phyloP scores from a whole-genome alignment of 2,113 vertebrate species.

The Gymnocephalus cernua region DNA sequence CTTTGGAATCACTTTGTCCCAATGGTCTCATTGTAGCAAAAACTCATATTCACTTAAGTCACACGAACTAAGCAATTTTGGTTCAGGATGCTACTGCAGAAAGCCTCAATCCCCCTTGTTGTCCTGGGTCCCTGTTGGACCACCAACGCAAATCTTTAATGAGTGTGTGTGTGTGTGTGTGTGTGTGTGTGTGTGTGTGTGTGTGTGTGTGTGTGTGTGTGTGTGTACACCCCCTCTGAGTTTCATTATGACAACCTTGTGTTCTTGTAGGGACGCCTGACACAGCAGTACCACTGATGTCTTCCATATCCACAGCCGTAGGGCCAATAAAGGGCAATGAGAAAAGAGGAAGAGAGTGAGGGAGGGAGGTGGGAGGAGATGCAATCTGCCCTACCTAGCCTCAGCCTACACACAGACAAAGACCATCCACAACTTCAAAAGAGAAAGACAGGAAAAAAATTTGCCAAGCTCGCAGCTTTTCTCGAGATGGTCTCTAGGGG shows the following conservation, averaged over 20 bases:
- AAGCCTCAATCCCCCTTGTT: conserved; percentile 46
- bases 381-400: conserved; percentile 43
- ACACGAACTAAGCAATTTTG: conserved; percentile 77
- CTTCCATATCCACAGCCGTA: conserved; percentile 64
- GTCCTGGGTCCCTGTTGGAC: conserved; percentile 55
- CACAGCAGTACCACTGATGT: conserved; percentile 70
- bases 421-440: conserved; percentile 72
- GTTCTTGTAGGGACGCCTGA: conserved; percentile 68
- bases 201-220: neutral
- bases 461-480: conserved; percentile 60
- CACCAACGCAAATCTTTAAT: conserved; percentile 70
- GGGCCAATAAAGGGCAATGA: conserved; percentile 67
- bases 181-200: neutral
- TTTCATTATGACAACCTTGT: conserved; percentile 71
- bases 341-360: conserved; percentile 39
- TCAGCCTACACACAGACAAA: conserved; percentile 52
- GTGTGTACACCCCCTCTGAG: conserved; percentile 28
- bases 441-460: conserved; percentile 44
- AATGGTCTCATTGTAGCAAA: conserved; percentile 68
- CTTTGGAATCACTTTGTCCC: conserved; percentile 71
- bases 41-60: conserved; percentile 71
- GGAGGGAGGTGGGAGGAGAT: conserved; percentile 43
- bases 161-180: conserved; percentile 24
- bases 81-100: conserved; percentile 67
- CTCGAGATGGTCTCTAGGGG: conserved; percentile 68